These are phyloP conservation scores for Chaetodon auriga DNA, from an alignment of 2,113 vertebrate species.

Conservation along the genomic window DNA sequence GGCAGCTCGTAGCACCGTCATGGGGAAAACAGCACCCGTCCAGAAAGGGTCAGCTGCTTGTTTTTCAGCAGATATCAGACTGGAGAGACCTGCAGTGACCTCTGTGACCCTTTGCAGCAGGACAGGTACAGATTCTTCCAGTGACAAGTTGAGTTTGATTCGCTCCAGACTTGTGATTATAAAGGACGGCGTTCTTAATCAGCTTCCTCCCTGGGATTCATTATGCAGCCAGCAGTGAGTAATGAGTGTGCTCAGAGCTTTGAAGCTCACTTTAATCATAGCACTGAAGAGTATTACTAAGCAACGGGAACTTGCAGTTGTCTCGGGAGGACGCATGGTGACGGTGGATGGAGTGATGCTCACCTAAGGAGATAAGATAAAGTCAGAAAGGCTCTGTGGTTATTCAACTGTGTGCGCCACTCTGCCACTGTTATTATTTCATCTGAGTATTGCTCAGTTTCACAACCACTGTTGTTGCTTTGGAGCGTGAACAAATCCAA, in stretches of 20 bases:
- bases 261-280: slow-evolving; percentile 87
- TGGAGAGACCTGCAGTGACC: background rate
- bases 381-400: slow-evolving; percentile 34
- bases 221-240: slow-evolving; percentile 84
- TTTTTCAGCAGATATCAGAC: background rate
- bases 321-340: slow-evolving; percentile 71
- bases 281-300: slow-evolving; percentile 85
- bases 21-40: background rate
- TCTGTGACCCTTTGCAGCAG: background rate
- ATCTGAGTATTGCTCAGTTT: background rate
- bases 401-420: background rate
- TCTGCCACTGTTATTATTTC: background rate
- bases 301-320: slow-evolving; percentile 84
- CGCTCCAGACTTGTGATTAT: slow-evolving; percentile 47
- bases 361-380: slow-evolving; percentile 17
- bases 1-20: slow-evolving; percentile 26
- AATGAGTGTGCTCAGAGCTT: slow-evolving; percentile 84
- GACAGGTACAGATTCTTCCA: slow-evolving; percentile 28
- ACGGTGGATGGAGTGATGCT: slow-evolving; percentile 33
- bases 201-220: slow-evolving; percentile 84
- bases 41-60: slow-evolving; percentile 50
- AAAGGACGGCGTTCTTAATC: slow-evolving; percentile 79
- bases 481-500: too few species aligned
- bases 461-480: background rate
- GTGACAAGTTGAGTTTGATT: slow-evolving; percentile 21